These are phyloP conservation scores for Drosophila vallismaia DNA, from an alignment of 2,888 invertebrate species.

Conservation along the genomic window DNA sequence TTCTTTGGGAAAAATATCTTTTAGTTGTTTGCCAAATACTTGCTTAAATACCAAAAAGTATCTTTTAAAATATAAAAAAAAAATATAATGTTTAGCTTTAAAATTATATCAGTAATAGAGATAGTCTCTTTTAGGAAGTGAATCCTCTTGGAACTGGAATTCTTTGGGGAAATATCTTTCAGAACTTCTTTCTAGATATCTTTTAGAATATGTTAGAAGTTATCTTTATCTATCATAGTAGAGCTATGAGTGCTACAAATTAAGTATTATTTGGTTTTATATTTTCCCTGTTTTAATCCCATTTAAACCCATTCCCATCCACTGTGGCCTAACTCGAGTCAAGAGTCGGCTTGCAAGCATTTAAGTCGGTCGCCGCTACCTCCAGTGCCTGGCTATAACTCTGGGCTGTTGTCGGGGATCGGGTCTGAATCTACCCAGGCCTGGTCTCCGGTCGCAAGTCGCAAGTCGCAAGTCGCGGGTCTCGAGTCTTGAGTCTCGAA, in stretches of 20 bases:
- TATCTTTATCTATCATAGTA: no score
- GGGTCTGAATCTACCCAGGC: conserved; percentile 15
- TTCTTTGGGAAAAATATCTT: no score
- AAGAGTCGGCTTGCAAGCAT: conserved; percentile 71
- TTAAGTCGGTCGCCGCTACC: conserved; percentile 73
- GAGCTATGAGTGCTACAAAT: not conserved
- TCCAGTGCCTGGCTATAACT: conserved; percentile 50
- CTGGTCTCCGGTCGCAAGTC: conserved; percentile 20
- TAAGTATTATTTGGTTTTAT: not conserved
- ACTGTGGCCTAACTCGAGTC: conserved; percentile 60
- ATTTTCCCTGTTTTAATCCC: not conserved
- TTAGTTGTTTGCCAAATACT: no score
- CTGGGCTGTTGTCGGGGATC: conserved; percentile 55
- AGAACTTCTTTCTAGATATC: no score
- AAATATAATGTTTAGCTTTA: no score
- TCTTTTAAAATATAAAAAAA: not conserved
- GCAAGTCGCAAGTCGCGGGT: conserved; percentile 1
- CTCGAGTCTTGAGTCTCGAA: conserved; percentile 8
- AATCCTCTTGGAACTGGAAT: no score
- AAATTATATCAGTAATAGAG: no score
- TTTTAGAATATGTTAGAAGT: no score
- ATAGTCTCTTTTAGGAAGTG: no score
- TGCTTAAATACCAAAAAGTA: not conserved
- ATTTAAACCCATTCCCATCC: conserved; percentile 21
- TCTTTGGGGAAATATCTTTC: no score